These are phyloP conservation scores for Pogona vitticeps DNA, from an alignment of 2,113 vertebrate genomes.

Conservation along the genomic window DNA sequence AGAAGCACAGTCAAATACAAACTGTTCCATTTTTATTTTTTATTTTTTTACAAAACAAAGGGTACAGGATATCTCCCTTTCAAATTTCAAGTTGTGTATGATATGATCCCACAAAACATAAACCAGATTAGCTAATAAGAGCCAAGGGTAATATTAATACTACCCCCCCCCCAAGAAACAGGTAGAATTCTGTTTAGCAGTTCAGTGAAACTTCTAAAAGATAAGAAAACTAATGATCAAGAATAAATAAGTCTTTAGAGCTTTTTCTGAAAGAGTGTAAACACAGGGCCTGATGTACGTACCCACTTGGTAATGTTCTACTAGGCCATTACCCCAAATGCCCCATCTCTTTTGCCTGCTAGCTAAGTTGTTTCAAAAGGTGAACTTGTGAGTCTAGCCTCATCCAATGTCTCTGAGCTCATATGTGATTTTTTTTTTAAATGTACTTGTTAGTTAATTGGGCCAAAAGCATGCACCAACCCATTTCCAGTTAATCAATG, in stretches of 20 bases:
- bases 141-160: not conserved
- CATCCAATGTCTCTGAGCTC: no score
- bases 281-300: not conserved
- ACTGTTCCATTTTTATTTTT: not conserved
- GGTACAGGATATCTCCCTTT: not conserved
- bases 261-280: not conserved
- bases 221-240: not conserved
- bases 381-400: not conserved
- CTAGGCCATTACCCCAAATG: not conserved
- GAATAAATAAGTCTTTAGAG: not conserved
- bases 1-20: not conserved
- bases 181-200: not conserved
- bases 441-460: no score
- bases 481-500: no score
- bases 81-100: not conserved
- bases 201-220: not conserved
- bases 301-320: not conserved
- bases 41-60: not conserved
- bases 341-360: not conserved
- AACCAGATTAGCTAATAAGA: not conserved
- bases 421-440: no score
- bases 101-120: not conserved
- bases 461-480: no score
- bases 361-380: not conserved
- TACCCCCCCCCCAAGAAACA: not conserved